Percentiles rank a stretch among this genome's conserved stretches.
These are phyloP conservation scores for Peribatodes rhomboidaria DNA, from an alignment of 2,888 invertebrate genomes.

Conservation along the genomic window DNA sequence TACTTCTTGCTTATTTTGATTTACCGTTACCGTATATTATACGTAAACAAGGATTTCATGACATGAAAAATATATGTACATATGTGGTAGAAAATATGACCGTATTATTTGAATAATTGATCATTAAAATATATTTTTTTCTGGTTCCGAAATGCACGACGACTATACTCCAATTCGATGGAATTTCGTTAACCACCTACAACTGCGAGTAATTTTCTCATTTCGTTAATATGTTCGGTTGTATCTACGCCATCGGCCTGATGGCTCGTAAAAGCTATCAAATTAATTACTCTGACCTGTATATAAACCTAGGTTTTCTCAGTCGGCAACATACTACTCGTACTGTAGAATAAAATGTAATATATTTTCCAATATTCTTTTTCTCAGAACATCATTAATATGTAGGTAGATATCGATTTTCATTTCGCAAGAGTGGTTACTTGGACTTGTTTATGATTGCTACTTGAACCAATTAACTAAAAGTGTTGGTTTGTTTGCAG, in stretches of 20 bases:
- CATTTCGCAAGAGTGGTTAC: constrained; percentile 22
- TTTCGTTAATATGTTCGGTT: constrained; percentile 41
- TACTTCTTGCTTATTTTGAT: not conserved
- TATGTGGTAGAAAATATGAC: not conserved
- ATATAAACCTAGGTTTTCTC: constrained; percentile 14
- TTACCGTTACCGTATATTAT: not conserved
- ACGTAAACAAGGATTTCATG: too few species aligned
- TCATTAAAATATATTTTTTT: not conserved
- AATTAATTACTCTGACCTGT: constrained; percentile 46
- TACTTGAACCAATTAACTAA: constrained; percentile 11
- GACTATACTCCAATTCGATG: not conserved
- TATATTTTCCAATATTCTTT: constrained; percentile 14
- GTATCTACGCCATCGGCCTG: constrained; percentile 18
- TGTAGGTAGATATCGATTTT: too few species aligned
- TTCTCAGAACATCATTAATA: not conserved
- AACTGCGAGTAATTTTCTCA: constrained; percentile 23
- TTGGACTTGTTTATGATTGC: constrained; percentile 4
- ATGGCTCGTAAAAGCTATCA: constrained; percentile 44
- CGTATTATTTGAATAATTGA: not conserved
- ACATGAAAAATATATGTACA: not conserved
- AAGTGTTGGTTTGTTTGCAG: constrained; percentile 63
- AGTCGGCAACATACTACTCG: constrained; percentile 11
- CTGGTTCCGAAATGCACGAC: not conserved
- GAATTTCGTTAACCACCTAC: constrained; percentile 3
- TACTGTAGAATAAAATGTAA: not conserved